These are phyloP conservation scores for Vireo altiloquus DNA, from an alignment of 2,113 vertebrate species.

Conservation along the genomic window DNA sequence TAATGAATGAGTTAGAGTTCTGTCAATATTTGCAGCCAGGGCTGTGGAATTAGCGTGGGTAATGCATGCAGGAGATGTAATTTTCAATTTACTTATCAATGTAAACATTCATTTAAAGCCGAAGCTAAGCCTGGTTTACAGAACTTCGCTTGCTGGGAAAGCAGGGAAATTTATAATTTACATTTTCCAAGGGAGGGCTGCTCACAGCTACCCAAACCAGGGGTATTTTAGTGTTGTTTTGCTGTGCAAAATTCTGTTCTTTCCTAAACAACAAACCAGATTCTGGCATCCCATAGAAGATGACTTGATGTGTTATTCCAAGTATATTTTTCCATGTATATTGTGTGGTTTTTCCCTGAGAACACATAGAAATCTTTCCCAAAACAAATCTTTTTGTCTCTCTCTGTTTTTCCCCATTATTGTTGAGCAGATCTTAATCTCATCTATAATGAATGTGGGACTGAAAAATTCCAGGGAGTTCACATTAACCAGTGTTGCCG, in stretches of 20 bases:
- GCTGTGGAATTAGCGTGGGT: not conserved
- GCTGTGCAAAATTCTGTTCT: not conserved
- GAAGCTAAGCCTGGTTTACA: not conserved
- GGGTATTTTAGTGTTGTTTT: not conserved
- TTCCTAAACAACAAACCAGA: not conserved
- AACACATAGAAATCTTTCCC: not conserved
- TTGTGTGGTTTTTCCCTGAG: not conserved
- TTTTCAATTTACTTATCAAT: slow-evolving; percentile 39
- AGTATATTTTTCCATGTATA: not conserved
- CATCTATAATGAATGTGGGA: slow-evolving; percentile 41
- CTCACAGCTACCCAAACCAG: not conserved
- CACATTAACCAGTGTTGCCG: not conserved
- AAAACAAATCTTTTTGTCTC: not conserved
- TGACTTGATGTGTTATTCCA: not conserved
- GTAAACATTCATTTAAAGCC: slow-evolving; percentile 47
- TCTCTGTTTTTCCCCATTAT: not conserved
- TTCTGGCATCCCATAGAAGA: not conserved
- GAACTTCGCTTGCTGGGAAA: not conserved
- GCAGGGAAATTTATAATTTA: not conserved
- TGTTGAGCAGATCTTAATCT: slow-evolving; percentile 2
- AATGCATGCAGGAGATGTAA: slow-evolving; percentile 10
- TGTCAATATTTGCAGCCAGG: slow-evolving; percentile 50
- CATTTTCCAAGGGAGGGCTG: not conserved
- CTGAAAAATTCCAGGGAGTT: slow-evolving; percentile 33
- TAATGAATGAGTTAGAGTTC: slow-evolving; percentile 37